These are phyloP conservation scores for Acronicta psi DNA, from an alignment of 2,888 invertebrate genomes.

Conservation along the genomic window DNA sequence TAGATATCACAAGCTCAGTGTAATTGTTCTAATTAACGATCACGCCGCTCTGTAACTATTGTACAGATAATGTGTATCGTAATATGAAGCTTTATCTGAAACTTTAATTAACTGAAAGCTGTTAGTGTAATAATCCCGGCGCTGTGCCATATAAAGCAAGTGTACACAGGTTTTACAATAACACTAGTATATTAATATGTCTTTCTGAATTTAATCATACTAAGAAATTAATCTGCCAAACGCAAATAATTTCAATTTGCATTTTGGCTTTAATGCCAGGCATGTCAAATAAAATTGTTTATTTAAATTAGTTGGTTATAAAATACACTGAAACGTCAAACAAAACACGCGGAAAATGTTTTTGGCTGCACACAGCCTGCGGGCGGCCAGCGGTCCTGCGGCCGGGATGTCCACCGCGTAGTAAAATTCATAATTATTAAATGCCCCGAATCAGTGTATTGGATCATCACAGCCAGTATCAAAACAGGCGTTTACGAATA, in stretches of 20 bases:
- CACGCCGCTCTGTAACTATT: conserved; percentile 7
- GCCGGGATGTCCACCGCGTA: conserved; percentile 8
- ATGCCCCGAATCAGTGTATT: conserved; percentile 33
- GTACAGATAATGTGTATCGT: conserved; percentile 6
- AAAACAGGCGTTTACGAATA: conserved; percentile 18
- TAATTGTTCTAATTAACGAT: neutral
- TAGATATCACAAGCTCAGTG: conserved; percentile 4
- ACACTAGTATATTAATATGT: conserved; percentile 17
- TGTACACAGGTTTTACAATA: conserved; percentile 8
- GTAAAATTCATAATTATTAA: conserved; percentile 16
- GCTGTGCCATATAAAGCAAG: conserved; percentile 3
- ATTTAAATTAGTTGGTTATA: conserved; percentile 15
- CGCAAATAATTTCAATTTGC: conserved; percentile 36
- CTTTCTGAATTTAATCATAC: conserved; percentile 26
- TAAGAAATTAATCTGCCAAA: conserved; percentile 37
- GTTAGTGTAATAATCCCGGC: conserved; percentile 14
- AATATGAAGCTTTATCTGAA: conserved; percentile 12
- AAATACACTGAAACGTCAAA: conserved; percentile 1
- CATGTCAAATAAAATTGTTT: conserved; percentile 29
- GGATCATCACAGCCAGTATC: conserved; percentile 19
- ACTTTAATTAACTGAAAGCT: conserved; percentile 8
- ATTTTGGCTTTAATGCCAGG: conserved; percentile 30
- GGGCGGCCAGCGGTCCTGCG: too few species aligned
- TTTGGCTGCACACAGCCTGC: neutral
- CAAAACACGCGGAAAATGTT: conserved; percentile 6